Evolutionary conservation across 2,888 invertebrate species (phyloP).

Genomic region (Cheilosia soror): DNA sequence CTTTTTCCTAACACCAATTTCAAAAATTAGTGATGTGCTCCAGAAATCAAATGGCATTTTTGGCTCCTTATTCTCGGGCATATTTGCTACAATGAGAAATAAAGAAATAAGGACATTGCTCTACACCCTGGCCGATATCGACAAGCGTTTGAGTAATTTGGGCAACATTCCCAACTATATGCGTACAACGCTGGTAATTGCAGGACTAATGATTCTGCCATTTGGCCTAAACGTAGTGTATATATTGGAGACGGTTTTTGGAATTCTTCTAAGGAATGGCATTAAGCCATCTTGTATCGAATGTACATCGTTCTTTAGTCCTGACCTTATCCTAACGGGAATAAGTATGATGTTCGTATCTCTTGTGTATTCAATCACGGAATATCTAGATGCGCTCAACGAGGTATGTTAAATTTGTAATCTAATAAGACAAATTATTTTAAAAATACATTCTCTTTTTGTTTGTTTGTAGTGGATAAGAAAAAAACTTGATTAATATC

Average conservation of each 20-base stretch:
- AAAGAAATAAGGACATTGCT: conserved; percentile 62
- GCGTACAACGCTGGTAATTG: conserved; percentile 16
- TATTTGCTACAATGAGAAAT: conserved; percentile 72
- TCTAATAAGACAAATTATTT: too few relatives aligned
- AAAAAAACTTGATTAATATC: too few relatives aligned
- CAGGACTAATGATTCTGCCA: conserved; percentile 33
- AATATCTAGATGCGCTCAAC: conserved; percentile 23
- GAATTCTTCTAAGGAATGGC: conserved; percentile 41
- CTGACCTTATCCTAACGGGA: conserved; percentile 22
- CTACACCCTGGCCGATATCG: conserved; percentile 34
- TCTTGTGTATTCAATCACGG: conserved; percentile 31
- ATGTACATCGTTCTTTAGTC: conserved; percentile 51
- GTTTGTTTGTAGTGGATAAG: too few relatives aligned
- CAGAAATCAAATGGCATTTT: conserved; percentile 79
- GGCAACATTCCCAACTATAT: conserved; percentile 16
- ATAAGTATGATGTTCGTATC: conserved; percentile 59
- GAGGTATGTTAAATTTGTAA: conserved; percentile 33
- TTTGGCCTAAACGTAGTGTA: conserved; percentile 12
- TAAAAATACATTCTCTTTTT: too few relatives aligned
- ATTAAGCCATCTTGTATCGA: conserved; percentile 36
- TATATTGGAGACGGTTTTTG: conserved; percentile 37
- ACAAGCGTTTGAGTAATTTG: conserved; percentile 29
- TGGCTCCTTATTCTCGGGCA: conserved; percentile 76
- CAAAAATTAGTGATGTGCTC: conserved; percentile 78
- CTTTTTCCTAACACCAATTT: conserved; percentile 78